A percentile compares a stretch with the other conserved stretches of the same genome.
Evolutionary conservation across 2,113 vertebrate species (phyloP).

Genomic region (Siniperca knerii): DNA sequence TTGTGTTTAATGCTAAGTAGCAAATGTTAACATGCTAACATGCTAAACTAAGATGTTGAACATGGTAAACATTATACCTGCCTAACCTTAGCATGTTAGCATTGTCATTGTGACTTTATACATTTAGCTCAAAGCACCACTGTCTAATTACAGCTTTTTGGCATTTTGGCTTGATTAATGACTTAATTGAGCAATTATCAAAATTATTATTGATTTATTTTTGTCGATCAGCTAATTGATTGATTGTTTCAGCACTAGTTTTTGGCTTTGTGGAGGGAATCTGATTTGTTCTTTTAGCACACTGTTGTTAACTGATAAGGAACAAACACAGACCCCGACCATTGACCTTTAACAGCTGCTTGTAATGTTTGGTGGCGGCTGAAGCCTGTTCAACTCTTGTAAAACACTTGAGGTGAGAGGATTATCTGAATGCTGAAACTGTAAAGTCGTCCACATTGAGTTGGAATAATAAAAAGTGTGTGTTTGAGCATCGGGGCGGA

Average conservation of each 20-base stretch:
- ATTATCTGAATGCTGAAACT: background rate
- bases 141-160: no score
- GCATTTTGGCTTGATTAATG: no score
- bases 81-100: no score
- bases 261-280: background rate
- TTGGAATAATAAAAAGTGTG: background rate
- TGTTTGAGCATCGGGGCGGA: background rate
- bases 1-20: no score
- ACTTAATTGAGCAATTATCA: background rate
- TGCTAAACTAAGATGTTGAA: no score
- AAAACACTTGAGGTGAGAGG: background rate
- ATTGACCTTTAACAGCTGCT: background rate
- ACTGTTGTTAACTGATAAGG: no score
- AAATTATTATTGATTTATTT: background rate
- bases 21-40: no score
- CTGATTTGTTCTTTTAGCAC: background rate
- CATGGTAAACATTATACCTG: no score
- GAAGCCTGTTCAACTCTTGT: background rate
- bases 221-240: background rate
- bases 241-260: no score
- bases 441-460: background rate
- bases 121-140: no score
- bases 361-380: background rate
- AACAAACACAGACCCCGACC: background rate
- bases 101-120: no score